Evolutionary conservation across 2,797 vertebrate species (phyloP), one percentile per base, ranked within the genome.

Genomic region (Chaenodraco wilsoni): DNA sequence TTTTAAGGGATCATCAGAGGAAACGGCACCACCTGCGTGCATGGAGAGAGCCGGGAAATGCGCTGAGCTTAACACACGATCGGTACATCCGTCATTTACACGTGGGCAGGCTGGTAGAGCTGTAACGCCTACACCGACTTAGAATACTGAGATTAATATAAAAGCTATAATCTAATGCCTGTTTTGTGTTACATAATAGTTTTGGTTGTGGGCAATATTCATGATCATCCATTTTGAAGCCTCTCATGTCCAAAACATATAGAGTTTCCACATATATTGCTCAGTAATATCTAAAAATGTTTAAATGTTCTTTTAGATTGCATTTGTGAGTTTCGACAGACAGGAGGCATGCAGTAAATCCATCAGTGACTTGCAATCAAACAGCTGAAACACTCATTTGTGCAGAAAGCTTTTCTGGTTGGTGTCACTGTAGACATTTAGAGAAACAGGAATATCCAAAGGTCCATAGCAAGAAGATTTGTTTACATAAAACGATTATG

Each of bases 1-100:
- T 73, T 78, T 77, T 78, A 66, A 65, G 69, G 64, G 65, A 83
- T 69, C 78, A 82, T 87, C 76, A 87, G 77, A 85, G 81, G 59
- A 74, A 84, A 69, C 19, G n/a, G 54, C 48, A 40, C 21, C 63
- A 60, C 16, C 74, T 9, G 71, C 67, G 71, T 12, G 5, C 54
- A 12, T 15, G 1, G 40, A 33, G 54, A 59, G 45, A 72, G 65
- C 33, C 21, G 3, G 69, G 65, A 67, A 73, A 80, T 68, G 73
- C 75, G 70, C 78, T 66, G 78, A 79, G 69, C 60, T 73, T 79
- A 73, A 69, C 75, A 65, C 59, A 15, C 37, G 0, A 67, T 71
- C 50, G 1, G 2, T 44, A 3, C 72, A 84, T 82, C 78, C 62
- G 66, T 83, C 79, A 79, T 76, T 73, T 37, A 49, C 65, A 79